Base-by-base conservation (phyloP, 2,113 vertebrate species). In the Forbesichthys agassizii region DNA sequence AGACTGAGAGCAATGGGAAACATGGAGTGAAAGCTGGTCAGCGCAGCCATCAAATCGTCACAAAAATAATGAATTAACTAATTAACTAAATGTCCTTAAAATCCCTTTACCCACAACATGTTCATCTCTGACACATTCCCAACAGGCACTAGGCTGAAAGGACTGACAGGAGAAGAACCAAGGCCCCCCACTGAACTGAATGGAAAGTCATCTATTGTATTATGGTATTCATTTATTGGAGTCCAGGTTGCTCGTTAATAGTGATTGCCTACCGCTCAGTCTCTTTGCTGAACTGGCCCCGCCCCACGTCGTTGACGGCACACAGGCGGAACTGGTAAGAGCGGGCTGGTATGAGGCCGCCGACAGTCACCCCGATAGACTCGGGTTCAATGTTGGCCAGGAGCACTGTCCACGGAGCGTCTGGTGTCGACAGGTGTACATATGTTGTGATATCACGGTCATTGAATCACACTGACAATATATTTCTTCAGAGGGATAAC, bases 321-420 rank as follows among this genome's bases (percentile, higher is more conserved):
- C 96, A 98, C 33, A 98, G 94, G 66, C 95, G 96, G 92, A 99
- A 98, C 89, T 98, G 97, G 87, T 99, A 99, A 79, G 96, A 98
- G 47, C 97, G 95, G 0, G 97, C 96, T 0, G 98, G 98, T 36
- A 96, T 96, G 88, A 99, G 80, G 55, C 94, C 96, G 59, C 91
- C 93, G 79, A 99, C 95, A 0, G 79, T 90, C 88, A 98, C 93
- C 0, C 90, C 93, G 0, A 90, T 91, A 10, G 90, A 91, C 77
- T 96, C 94, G 0, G 97, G 96, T 78, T 98, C 95, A 60, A 98
- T 93, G 0, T 93, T 98, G 74, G 94, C 90, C 89, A 96, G 88
- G 71, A 98, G 94, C 75, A 96, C 90, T 0, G 93, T 94, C 98
- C 98, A 99, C 46, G 98, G 98, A 0, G 96, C 96, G 0, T 97